phyloP scores from a whole-genome alignment of 2,888 invertebrate species.

The Colostygia pectinataria region DNA sequence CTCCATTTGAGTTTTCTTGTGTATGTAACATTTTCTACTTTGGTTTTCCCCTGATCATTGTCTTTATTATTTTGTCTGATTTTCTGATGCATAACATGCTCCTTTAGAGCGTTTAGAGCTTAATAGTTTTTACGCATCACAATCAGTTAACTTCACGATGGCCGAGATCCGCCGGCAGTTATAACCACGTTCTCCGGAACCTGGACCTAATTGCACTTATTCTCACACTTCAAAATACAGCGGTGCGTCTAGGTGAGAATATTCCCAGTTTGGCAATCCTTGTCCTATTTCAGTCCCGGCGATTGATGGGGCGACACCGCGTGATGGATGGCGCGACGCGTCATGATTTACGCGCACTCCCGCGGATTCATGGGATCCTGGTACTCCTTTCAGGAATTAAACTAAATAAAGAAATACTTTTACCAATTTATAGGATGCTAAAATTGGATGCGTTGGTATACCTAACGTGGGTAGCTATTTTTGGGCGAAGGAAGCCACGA shows the following conservation, averaged over 20 bases:
- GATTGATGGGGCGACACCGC: slow-evolving; percentile 72
- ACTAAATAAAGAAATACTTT: slow-evolving; percentile 37
- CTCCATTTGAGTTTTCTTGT: too few species aligned
- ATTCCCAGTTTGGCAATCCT: slow-evolving; percentile 50
- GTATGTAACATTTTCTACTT: too few species aligned
- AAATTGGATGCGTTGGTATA: slow-evolving; percentile 14
- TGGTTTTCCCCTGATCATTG: too few species aligned
- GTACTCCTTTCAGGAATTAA: slow-evolving; percentile 41
- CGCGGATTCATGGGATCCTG: slow-evolving; percentile 64
- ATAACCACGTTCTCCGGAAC: background rate
- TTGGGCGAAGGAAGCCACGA: background rate
- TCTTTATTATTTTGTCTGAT: too few species aligned
- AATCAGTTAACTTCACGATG: too few species aligned
- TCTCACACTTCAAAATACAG: slow-evolving; percentile 7
- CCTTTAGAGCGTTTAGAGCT: too few species aligned
- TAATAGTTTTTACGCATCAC: too few species aligned
- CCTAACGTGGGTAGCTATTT: background rate
- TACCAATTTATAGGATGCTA: slow-evolving; percentile 41
- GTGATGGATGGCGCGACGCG: slow-evolving; percentile 71
- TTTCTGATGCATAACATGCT: too few species aligned
- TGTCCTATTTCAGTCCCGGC: slow-evolving; percentile 66
- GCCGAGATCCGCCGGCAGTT: too few species aligned
- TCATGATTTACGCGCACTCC: slow-evolving; percentile 74
- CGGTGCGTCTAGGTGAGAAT: slow-evolving; percentile 49
- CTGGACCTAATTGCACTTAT: slow-evolving; percentile 2